Evolutionary conservation across 1,140 invertebrate genomes (phyloP).

Genomic region (Oppia nitens): DNA sequence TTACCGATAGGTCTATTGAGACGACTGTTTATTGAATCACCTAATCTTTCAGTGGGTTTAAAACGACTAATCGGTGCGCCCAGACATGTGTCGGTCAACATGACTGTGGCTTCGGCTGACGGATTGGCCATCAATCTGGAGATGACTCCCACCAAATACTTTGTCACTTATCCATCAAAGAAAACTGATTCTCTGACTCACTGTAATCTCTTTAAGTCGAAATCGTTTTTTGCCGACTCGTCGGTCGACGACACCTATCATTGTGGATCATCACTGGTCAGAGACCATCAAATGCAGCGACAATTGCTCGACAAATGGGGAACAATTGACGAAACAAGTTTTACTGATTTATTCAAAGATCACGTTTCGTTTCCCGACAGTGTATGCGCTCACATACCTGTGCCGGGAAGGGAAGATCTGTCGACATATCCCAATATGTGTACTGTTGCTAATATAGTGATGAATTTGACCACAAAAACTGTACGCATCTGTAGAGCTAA

Average conservation of each 20-base stretch:
- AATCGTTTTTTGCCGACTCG: background rate
- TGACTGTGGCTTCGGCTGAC: background rate
- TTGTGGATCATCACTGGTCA: background rate
- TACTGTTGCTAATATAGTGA: background rate
- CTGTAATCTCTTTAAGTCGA: background rate
- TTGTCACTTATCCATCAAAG: background rate
- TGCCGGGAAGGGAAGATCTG: background rate
- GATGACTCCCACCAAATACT: background rate
- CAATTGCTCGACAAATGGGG: background rate
- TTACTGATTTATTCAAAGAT: background rate
- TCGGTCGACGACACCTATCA: background rate
- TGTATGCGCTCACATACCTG: background rate
- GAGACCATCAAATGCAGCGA: background rate
- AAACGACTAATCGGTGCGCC: background rate
- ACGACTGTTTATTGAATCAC: background rate
- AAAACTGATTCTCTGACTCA: background rate
- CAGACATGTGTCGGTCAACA: background rate
- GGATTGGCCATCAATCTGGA: background rate
- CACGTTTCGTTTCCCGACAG: background rate
- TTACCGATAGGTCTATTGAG: background rate
- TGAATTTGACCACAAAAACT: background rate
- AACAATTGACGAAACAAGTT: background rate
- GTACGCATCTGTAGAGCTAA: background rate
- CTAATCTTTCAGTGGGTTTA: background rate
- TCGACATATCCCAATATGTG: background rate